These are phyloP conservation scores for Camponotus fellah DNA, from an alignment of 2,888 invertebrate genomes.

Conservation along the genomic window DNA sequence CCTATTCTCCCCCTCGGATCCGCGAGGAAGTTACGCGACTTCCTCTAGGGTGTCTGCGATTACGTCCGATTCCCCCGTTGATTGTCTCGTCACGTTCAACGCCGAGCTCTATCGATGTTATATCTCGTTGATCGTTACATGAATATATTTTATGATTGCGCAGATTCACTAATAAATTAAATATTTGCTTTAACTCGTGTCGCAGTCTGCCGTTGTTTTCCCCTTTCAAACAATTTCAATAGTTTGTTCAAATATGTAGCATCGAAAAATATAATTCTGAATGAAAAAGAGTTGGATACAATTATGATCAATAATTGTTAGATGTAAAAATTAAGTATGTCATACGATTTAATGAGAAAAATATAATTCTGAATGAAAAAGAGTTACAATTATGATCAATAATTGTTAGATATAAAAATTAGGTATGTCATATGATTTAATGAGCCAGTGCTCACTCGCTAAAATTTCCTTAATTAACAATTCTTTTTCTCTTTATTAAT, in stretches of 20 bases:
- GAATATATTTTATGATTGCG: constrained; percentile 82
- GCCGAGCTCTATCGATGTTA: constrained; percentile 75
- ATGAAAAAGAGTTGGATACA: not conserved
- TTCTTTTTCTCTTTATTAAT: not conserved
- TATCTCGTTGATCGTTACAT: constrained; percentile 78
- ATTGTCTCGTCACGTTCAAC: constrained; percentile 56
- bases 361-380: not conserved
- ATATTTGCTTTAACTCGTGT: constrained; percentile 78
- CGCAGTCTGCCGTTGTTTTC: constrained; percentile 40
- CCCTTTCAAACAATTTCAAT: not conserved
- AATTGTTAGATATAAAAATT: not conserved
- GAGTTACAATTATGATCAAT: not conserved
- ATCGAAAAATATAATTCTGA: not conserved
- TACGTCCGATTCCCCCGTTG: constrained; percentile 57
- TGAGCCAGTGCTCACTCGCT: not conserved
- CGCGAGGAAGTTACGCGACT: constrained; percentile 20
- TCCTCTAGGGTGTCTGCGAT: constrained; percentile 64
- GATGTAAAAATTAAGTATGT: not conserved
- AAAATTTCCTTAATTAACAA: not conserved
- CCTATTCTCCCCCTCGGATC: not conserved
- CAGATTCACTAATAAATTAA: constrained; percentile 80
- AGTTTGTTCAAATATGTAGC: constrained; percentile 41
- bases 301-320: not conserved
- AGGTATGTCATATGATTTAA: not conserved
- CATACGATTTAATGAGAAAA: not conserved